These are phyloP conservation scores for Cecidostiba fungosa DNA, from an alignment of 2,888 invertebrate genomes.

Conservation along the genomic window DNA sequence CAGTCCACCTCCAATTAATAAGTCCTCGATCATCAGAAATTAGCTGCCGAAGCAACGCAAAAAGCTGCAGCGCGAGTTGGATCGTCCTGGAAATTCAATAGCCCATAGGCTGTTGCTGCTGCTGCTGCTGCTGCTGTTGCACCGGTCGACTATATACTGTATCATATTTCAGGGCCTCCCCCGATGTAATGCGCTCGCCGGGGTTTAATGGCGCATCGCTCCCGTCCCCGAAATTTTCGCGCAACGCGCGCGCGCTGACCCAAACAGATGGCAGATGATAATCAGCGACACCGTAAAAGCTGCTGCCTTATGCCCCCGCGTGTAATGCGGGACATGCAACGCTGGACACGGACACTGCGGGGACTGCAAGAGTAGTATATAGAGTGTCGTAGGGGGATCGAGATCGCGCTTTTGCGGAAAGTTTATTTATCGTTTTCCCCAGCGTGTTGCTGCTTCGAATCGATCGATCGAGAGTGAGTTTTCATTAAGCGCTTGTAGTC, in stretches of 20 bases:
- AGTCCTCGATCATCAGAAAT: not conserved
- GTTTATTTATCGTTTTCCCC: conserved; percentile 45
- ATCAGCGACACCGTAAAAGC: conserved; percentile 61
- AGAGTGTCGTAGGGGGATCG: not conserved
- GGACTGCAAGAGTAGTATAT: no score
- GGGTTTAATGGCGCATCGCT: conserved; percentile 49
- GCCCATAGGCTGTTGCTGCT: not conserved
- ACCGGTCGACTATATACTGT: conserved; percentile 34
- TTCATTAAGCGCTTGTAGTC: conserved; percentile 54
- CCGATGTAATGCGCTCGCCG: not conserved
- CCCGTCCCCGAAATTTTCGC: conserved; percentile 52
- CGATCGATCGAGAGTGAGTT: conserved; percentile 32
- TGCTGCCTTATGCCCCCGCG: not conserved
- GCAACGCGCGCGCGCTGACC: conserved; percentile 20
- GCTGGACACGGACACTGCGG: conserved; percentile 12
- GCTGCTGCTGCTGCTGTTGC: conserved; percentile 11
- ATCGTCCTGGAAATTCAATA: conserved; percentile 53
- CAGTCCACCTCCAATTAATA: conserved; percentile 13
- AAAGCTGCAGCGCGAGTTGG: not conserved
- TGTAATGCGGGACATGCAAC: conserved; percentile 16
- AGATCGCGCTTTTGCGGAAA: conserved; percentile 40
- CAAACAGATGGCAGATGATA: conserved; percentile 63
- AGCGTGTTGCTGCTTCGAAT: not conserved
- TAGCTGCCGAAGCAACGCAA: not conserved
- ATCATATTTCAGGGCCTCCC: conserved; percentile 58